Conservation (phyloP, 2,888 invertebrate genomes). For the Cotesia congregata region DNA sequence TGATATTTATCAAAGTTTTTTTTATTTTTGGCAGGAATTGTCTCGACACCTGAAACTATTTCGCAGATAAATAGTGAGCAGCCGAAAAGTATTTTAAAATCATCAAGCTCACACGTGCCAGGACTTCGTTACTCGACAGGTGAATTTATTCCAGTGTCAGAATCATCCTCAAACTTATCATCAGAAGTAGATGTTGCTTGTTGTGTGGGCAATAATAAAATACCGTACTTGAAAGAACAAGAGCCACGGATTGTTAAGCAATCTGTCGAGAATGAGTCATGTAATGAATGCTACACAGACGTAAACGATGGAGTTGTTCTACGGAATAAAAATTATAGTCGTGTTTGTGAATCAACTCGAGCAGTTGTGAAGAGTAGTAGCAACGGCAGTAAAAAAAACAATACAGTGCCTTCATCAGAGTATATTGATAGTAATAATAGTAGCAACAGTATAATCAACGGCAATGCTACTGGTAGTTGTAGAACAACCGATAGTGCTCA, state of each 20-base stretch:
- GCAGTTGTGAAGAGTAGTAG: not conserved
- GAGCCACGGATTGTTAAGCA: slow-evolving; percentile 7
- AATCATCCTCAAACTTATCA: slow-evolving; percentile 21
- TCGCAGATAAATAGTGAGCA: slow-evolving; percentile 48
- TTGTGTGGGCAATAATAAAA: not conserved
- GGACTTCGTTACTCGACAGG: slow-evolving; percentile 6
- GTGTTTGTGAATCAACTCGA: not conserved
- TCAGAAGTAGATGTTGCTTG: slow-evolving; percentile 7
- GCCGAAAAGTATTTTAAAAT: slow-evolving; percentile 55
- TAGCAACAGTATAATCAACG: slow-evolving; percentile 24
- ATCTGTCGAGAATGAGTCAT: slow-evolving; percentile 3
- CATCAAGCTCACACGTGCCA: slow-evolving; percentile 36
- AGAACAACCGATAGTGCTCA: slow-evolving; percentile 2
- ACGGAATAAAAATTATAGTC: slow-evolving; percentile 11
- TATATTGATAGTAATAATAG: slow-evolving; percentile 38
- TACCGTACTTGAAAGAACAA: slow-evolving; percentile 10
- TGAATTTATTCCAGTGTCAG: slow-evolving; percentile 7
- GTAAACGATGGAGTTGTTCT: slow-evolving; percentile 24
- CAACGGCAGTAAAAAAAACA: slow-evolving; percentile 2
- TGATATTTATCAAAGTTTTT: slow-evolving; percentile 2
- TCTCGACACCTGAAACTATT: slow-evolving; percentile 27
- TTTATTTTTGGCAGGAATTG: slow-evolving; percentile 10
- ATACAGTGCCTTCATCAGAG: slow-evolving; percentile 43
- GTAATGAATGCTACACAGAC: slow-evolving; percentile 30
- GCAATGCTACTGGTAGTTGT: not conserved